These are phyloP conservation scores for Drosophila oshimai DNA, from an alignment of 1,140 invertebrate species.

Conservation along the genomic window DNA sequence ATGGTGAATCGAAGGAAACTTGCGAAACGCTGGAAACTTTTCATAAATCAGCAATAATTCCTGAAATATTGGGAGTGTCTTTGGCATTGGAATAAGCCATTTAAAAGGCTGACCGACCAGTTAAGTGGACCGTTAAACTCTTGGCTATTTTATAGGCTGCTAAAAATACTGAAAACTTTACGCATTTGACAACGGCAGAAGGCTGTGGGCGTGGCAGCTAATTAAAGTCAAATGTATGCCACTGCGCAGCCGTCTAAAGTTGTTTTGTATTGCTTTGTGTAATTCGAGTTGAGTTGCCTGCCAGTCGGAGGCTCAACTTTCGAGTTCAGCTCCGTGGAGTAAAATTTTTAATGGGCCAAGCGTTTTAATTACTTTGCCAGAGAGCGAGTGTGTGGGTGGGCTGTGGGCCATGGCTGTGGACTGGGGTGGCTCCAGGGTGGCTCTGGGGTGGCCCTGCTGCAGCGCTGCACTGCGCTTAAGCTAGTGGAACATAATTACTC, in stretches of 20 bases:
- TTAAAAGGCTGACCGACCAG: conserved; percentile 50
- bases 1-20: conserved; percentile 25
- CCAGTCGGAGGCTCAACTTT: conserved; percentile 71
- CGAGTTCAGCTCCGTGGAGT: conserved; percentile 76
- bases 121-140: conserved; percentile 34
- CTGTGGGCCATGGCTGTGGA: conserved; percentile 11
- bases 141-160: conserved; percentile 2
- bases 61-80: conserved; percentile 67
- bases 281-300: conserved; percentile 38
- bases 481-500: conserved; percentile 79
- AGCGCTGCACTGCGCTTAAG: conserved; percentile 53
- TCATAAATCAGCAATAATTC: conserved; percentile 73
- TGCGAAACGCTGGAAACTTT: conserved; percentile 47
- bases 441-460: conserved; percentile 8
- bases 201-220: conserved; percentile 47
- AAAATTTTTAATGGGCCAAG: conserved; percentile 79
- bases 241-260: conserved; percentile 69
- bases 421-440: background rate
- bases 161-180: conserved; percentile 40
- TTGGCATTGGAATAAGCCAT: conserved; percentile 50
- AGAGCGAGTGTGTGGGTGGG: background rate
- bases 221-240: conserved; percentile 72
- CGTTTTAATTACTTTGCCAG: conserved; percentile 76
- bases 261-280: conserved; percentile 63
- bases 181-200: conserved; percentile 53